These are phyloP conservation scores for Pungitius pungitius DNA, from an alignment of 2,113 vertebrate species.

Conservation along the genomic window DNA sequence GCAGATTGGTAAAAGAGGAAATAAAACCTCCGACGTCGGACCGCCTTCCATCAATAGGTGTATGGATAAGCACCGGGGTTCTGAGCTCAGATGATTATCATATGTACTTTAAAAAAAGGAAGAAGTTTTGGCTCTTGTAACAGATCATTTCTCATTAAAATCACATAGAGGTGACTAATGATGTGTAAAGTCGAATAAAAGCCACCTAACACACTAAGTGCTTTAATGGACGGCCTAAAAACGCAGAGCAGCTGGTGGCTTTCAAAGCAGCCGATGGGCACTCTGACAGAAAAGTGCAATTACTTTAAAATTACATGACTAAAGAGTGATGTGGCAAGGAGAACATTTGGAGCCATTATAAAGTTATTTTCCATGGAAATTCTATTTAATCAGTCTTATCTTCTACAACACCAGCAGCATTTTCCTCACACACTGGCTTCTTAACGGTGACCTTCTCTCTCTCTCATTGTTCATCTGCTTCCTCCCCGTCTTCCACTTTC, in stretches of 20 bases:
- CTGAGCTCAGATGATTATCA: constrained; percentile 47
- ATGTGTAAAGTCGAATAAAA: constrained; percentile 40
- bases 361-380: constrained; percentile 50
- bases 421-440: constrained; percentile 28
- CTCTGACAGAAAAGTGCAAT: constrained; percentile 13
- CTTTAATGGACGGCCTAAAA: constrained; percentile 41
- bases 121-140: constrained; percentile 44
- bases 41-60: constrained; percentile 33
- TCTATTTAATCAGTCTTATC: constrained; percentile 37
- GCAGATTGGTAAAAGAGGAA: not conserved
- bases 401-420: not conserved
- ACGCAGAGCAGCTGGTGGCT: constrained; percentile 24
- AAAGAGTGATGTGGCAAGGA: constrained; percentile 11
- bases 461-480: constrained; percentile 60
- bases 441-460: constrained; percentile 70
- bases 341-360: constrained; percentile 7
- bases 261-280: constrained; percentile 22
- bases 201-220: constrained; percentile 30
- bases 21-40: constrained; percentile 11
- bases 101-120: constrained; percentile 55
- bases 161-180: constrained; percentile 53
- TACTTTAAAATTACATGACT: constrained; percentile 28
- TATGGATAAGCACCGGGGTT: constrained; percentile 47
- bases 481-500: constrained; percentile 65
- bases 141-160: constrained; percentile 60